These are phyloP conservation scores for Drosophila asahinai DNA, from an alignment of 1,140 invertebrate species.

Conservation along the genomic window DNA sequence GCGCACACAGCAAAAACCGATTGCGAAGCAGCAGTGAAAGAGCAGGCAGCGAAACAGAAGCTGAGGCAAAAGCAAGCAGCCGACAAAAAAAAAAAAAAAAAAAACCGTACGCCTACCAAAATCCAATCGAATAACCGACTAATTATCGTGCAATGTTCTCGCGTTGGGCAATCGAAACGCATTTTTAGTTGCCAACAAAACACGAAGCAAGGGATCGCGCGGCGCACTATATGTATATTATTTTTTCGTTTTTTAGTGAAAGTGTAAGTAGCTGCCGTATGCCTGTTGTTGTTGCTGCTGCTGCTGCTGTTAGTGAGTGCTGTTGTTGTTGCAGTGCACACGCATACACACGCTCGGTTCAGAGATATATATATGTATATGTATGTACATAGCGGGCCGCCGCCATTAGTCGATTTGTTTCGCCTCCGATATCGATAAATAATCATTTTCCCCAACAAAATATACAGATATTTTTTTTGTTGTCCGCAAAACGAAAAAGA, in stretches of 20 bases:
- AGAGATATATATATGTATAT: constrained; percentile 9
- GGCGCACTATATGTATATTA: constrained; percentile 58
- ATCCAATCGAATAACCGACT: constrained; percentile 7
- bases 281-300: constrained; percentile 38
- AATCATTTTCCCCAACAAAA: constrained; percentile 23
- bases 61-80: constrained; percentile 8
- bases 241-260: constrained; percentile 72
- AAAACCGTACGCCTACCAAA: constrained; percentile 11
- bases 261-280: constrained; percentile 62
- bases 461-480: constrained; percentile 34
- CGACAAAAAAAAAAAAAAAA: constrained; percentile 8
- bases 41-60: constrained; percentile 13
- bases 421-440: constrained; percentile 18
- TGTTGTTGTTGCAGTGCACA: constrained; percentile 53
- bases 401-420: constrained; percentile 23
- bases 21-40: constrained; percentile 2
- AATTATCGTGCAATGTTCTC: constrained; percentile 22
- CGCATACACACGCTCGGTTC: constrained; percentile 47
- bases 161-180: constrained; percentile 12
- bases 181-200: constrained; percentile 33
- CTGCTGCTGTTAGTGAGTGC: constrained; percentile 22
- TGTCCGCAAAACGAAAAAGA: constrained; percentile 16
- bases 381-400: constrained; percentile 15
- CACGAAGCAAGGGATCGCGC: constrained; percentile 53
- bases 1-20: background rate